Base-by-base conservation (phyloP, 2,888 invertebrate genomes). In the Coelopa pilipes region DNA sequence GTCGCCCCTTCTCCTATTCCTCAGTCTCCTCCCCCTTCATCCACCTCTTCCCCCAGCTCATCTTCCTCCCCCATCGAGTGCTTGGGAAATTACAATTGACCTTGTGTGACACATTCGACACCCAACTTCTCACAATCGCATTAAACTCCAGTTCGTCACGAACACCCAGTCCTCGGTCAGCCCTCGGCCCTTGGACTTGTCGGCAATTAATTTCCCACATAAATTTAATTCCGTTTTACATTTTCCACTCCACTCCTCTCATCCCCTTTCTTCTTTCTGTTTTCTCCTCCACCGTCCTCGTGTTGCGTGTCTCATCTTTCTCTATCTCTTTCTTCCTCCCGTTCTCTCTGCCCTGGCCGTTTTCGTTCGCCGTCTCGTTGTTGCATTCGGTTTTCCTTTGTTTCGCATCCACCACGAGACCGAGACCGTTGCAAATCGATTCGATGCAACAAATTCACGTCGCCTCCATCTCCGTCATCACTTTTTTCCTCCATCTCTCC, bases 381-480 rank as follows among this genome's bases (percentile, higher is more conserved):
- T 19, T 17, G 49, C 45, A 17, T 17, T 57, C 19, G 19, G 34
- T 34, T 34, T 34, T 34, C 34, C 34, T 4, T 34, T 1, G 15
- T 57, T 21, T 57, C 12, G 24, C 9, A 10, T 50, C 9, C 71
- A 63, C 9, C 63, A 71, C 17, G 15, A 63, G 19, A 70, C 59
- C 17, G 15, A 63, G 19, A 70, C 59, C 70, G 24, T 49, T 34
- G 46, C 47, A 45, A 71, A 63, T 63, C 71, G 63, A 71, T 71
- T 63, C 15, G 71, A 53, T 71, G n/a, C 63, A 71, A 17, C 53
- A 63, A 63, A 70, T 70, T 59, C 59, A 59, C 50, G 63, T 66
- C 49, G 17, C 13, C 47, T 9, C 10, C 65, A 19, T 62, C 60
- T 15, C 0, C 15, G 4, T 7, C 53, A 53, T 13, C 53, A 21